Evolutionary conservation across 2,888 invertebrate species (phyloP).

Genomic region (Cistogaster globosa): DNA sequence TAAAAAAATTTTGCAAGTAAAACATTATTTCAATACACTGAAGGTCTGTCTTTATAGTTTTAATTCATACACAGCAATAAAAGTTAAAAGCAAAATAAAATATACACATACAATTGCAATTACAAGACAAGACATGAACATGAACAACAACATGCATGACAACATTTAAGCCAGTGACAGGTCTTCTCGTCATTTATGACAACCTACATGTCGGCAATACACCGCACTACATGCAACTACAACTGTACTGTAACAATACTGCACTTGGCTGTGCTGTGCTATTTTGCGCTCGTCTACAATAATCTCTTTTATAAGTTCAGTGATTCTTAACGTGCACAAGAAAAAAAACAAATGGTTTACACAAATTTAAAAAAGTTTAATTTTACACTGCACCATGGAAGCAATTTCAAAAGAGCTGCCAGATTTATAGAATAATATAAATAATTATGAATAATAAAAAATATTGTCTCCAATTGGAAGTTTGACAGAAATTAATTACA

Average conservation of each 20-base stretch:
- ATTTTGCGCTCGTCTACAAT: conserved; percentile 45
- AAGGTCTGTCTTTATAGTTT: conserved; percentile 8
- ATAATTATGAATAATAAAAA: no score
- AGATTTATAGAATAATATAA: no score
- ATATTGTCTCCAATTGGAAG: no score
- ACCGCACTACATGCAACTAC: conserved; percentile 6
- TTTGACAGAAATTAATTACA: no score
- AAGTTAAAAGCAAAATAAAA: not conserved
- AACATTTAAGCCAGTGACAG: conserved; percentile 66
- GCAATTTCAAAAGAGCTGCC: not conserved
- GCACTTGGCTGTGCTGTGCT: conserved; percentile 20
- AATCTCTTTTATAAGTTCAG: conserved; percentile 45
- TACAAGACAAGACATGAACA: conserved; percentile 8
- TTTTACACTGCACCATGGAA: no score
- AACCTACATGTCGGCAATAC: conserved; percentile 64
- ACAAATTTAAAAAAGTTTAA: not conserved
- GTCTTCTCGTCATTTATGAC: conserved; percentile 70
- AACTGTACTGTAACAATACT: conserved; percentile 21
- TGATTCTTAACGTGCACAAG: conserved; percentile 25
- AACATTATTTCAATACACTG: not conserved
- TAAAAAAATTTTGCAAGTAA: not conserved
- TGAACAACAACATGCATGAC: conserved; percentile 47
- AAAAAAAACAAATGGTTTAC: not conserved
- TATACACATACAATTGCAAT: conserved; percentile 27
- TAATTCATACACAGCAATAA: conserved; percentile 10